phyloP scores from a whole-genome alignment of 53 echinoderm and acorn worm species.

The Paracentrotus lividus region DNA sequence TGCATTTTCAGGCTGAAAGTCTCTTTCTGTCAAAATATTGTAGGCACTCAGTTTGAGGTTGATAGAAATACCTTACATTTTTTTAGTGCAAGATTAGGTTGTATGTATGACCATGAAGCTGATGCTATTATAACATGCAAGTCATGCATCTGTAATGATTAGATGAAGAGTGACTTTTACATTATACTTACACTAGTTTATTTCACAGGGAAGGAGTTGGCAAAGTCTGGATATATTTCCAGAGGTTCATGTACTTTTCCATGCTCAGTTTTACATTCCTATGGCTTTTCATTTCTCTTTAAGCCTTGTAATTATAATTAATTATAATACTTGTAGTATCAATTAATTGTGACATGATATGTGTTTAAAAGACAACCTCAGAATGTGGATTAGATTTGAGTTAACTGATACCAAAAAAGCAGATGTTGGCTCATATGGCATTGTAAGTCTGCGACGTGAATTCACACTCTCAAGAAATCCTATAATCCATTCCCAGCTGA shows the following conservation, averaged over 20 bases:
- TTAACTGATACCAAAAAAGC: background rate
- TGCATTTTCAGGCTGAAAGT: background rate
- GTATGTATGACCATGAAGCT: conserved; percentile 14
- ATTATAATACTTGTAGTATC: background rate
- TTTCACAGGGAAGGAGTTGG: conserved; percentile 14
- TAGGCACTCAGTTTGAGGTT: background rate
- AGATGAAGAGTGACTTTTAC: conserved; percentile 31
- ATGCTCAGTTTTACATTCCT: background rate
- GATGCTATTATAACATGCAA: conserved; percentile 41
- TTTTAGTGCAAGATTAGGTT: background rate
- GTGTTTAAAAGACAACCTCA: background rate
- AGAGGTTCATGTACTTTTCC: conserved; percentile 26
- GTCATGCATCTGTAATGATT: background rate
- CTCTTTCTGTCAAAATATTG: background rate
- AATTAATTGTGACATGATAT: conserved; percentile 11
- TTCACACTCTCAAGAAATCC: conserved; percentile 6
- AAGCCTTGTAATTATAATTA: background rate
- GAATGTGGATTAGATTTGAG: conserved; percentile 13
- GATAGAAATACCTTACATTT: background rate
- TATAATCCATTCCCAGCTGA: background rate
- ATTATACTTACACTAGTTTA: background rate
- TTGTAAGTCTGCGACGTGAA: conserved; percentile 16
- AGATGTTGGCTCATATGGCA: conserved; percentile 8
- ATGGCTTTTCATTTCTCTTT: background rate
- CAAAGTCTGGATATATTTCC: background rate